Base-by-base conservation (phyloP, 2,888 invertebrate genomes). In the Anoplius nigerrimus region DNA sequence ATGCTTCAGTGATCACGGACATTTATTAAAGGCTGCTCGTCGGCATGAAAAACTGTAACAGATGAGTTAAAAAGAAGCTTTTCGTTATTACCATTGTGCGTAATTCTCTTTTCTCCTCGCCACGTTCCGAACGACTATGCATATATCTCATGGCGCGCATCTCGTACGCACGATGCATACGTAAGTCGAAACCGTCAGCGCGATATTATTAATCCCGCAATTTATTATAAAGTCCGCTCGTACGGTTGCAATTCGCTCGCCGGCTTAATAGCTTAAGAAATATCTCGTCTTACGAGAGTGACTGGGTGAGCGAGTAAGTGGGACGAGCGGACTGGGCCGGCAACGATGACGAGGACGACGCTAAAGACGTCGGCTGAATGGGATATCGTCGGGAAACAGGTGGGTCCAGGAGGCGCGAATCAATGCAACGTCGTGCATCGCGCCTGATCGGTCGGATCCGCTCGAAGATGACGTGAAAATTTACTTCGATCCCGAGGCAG, bases 271-370 rank as follows among this genome's bases (percentile, higher is more conserved):
- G 62, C 45, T 66, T 65, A 42, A 59, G 54, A 57, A 42, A 16
- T 20, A 5, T n/a, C 55, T 20, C 48, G 48, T 48, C 48, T 48
- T 18, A 48, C 15, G 42, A n/a, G 15, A 8, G 48, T 42, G 62
- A 60, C 46, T 16, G 68, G 51, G 52, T 62, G 62, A 42, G 27
- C 45, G 62, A 53, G 56, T 63, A 78, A 76, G 52, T 72, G 65
- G 74, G 69, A 63, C 75, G 71, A 73, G 60, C 63, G 68, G 72
- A 70, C 62, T 52, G 27, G 56, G 48, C 6, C n/a, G 48, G 16
- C 18, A 8, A 48, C 48, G 16, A 48, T 48, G 48, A 48, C 48
- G 48, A 4, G 16, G 18, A 18, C 48, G 48, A 48, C 16, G 18
- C 55, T 15, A 2, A 54, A 60, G 53, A 59, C 62, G 62, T 34